A percentile compares a stretch with the other conserved stretches of the same genome.
Conservation (phyloP, 2,113 vertebrate genomes). For the Camelus dromedarius region DNA sequence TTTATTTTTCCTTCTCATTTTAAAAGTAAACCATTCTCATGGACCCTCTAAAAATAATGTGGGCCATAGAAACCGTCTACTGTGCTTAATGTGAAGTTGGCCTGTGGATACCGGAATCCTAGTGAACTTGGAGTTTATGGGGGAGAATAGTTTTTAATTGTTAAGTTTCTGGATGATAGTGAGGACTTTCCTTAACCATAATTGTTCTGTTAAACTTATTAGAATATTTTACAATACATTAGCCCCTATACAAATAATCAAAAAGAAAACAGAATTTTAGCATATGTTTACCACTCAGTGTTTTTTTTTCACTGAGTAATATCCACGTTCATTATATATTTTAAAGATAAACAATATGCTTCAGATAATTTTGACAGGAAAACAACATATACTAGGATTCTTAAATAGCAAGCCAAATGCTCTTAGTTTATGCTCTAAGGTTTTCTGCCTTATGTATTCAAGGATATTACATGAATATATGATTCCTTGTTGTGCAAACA, state of each 20-base stretch:
- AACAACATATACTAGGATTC: neutral
- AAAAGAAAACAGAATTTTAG: neutral
- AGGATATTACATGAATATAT: neutral
- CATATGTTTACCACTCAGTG: neutral
- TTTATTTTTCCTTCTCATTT: neutral
- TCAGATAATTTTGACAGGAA: constrained; percentile 45
- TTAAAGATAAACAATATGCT: neutral
- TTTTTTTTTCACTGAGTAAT: neutral
- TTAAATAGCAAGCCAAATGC: constrained; percentile 28
- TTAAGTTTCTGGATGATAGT: neutral
- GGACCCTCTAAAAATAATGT: neutral
- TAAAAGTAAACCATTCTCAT: neutral
- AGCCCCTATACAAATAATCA: constrained; percentile 5
- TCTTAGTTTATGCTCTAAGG: neutral
- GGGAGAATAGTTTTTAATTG: neutral
- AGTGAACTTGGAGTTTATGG: neutral
- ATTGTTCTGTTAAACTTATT: neutral
- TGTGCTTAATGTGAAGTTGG: neutral
- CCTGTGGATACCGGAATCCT: neutral
- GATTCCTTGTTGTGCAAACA: neutral
- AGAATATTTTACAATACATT: constrained; percentile 37
- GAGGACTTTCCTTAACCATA: neutral
- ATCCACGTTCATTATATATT: neutral
- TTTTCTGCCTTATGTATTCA: neutral
- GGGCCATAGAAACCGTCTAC: neutral